phyloP scores from a whole-genome alignment of 2,113 vertebrate species.

The Sorex fumeus region DNA sequence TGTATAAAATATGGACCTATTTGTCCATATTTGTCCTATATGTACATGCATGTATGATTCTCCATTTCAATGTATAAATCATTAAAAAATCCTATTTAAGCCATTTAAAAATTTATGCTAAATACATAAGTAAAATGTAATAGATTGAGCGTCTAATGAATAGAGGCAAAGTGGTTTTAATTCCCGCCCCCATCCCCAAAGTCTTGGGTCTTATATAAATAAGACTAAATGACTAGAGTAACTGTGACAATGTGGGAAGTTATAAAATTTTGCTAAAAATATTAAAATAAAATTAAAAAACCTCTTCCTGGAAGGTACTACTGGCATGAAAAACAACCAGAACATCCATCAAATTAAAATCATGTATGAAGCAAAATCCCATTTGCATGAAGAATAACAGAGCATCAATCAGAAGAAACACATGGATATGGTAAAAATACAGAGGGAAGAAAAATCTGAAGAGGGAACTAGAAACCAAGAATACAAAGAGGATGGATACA shows the following conservation, averaged over 20 bases:
- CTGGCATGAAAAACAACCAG: constrained; percentile 59
- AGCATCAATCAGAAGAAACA: constrained; percentile 34
- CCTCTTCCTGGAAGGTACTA: not conserved
- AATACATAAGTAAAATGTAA: constrained; percentile 2
- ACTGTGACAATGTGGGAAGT: constrained; percentile 36
- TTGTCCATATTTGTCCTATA: no score
- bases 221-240: constrained; percentile 4
- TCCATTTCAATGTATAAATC: no score
- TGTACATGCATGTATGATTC: no score
- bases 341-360: constrained; percentile 73
- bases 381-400: constrained; percentile 69
- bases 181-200: not conserved
- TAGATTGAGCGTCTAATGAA: not conserved
- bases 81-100: no score
- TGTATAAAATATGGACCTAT: no score
- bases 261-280: constrained; percentile 39
- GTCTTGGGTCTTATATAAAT: not conserved
- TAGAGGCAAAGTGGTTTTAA: not conserved
- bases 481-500: not conserved
- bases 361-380: constrained; percentile 62
- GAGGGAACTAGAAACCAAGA: not conserved
- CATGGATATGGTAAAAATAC: not conserved
- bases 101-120: no score
- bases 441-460: not conserved
- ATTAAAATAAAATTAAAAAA: not conserved